These are phyloP conservation scores for Apoda limacodes DNA, from an alignment of 2,888 invertebrate genomes.

Conservation along the genomic window DNA sequence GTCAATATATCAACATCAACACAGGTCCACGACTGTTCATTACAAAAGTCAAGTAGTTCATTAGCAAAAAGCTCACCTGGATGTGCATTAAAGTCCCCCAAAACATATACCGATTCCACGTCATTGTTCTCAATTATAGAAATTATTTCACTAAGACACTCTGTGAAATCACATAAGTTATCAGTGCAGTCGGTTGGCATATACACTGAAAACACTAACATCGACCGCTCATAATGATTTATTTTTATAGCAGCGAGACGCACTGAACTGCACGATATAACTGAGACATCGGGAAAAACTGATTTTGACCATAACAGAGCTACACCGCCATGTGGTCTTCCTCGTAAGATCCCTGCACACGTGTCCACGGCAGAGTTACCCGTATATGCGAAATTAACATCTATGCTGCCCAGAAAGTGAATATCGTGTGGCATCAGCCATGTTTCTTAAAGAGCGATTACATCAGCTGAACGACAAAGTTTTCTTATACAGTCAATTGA, in stretches of 20 bases:
- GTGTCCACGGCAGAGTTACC: slow-evolving; percentile 6
- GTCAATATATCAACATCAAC: too few relatives aligned
- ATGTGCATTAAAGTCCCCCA: slow-evolving; percentile 14
- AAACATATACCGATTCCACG: slow-evolving; percentile 10
- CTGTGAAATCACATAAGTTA: background rate
- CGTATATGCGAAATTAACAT: slow-evolving; percentile 1
- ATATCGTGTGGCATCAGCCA: slow-evolving; percentile 3
- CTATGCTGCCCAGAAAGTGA: background rate
- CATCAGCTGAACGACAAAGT: slow-evolving; percentile 1
- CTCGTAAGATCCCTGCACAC: slow-evolving; percentile 3
- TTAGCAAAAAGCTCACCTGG: slow-evolving; percentile 7
- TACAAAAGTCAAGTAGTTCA: too few relatives aligned
- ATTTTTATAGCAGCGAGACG: background rate
- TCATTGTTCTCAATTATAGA: slow-evolving; percentile 12
- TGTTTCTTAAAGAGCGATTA: slow-evolving; percentile 2
- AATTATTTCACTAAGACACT: background rate
- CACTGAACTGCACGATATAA: background rate
- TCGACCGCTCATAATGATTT: background rate
- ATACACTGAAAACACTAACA: slow-evolving; percentile 1
- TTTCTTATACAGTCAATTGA: background rate
- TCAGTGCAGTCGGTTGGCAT: too few relatives aligned
- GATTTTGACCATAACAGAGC: slow-evolving; percentile 1
- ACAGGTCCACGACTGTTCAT: too few relatives aligned
- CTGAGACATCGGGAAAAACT: slow-evolving; percentile 1
- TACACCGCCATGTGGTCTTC: slow-evolving; percentile 4